These are phyloP conservation scores for Drepanosiphum platanoidis DNA, from an alignment of 2,888 invertebrate genomes.

Conservation along the genomic window DNA sequence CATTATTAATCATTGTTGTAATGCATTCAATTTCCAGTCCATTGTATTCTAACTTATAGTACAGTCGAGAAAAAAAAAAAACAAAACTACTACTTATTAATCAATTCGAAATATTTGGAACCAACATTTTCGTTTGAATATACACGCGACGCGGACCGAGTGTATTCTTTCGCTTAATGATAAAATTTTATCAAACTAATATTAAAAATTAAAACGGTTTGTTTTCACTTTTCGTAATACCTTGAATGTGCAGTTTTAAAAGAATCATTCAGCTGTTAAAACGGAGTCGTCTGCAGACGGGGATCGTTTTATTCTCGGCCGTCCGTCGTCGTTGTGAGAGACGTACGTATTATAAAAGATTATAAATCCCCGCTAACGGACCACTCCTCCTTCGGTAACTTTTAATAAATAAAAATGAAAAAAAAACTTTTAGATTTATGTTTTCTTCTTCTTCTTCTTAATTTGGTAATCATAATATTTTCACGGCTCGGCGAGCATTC, in stretches of 20 bases:
- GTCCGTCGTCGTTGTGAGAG: not conserved
- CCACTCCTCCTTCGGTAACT: conserved; percentile 3
- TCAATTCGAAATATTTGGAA: conserved; percentile 30
- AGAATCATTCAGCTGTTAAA: conserved; percentile 34
- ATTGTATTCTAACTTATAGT: conserved; percentile 18
- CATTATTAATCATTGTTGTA: conserved; percentile 51
- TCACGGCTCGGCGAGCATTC: not conserved
- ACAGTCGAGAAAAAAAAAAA: conserved; percentile 12
- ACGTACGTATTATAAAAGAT: conserved; percentile 1
- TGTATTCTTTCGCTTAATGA: conserved; percentile 5
- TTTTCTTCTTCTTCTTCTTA: conserved; percentile 25
- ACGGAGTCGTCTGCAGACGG: conserved; percentile 3
- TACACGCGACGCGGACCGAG: not conserved
- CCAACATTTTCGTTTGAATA: conserved; percentile 6
- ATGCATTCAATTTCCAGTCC: conserved; percentile 37
- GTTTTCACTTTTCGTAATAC: conserved; percentile 18
- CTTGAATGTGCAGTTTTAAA: conserved; percentile 21
- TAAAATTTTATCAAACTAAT: conserved; percentile 17
- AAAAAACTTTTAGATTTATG: not conserved
- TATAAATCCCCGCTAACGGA: conserved; percentile 5
- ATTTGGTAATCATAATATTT: conserved; percentile 30
- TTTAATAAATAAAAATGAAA: not conserved
- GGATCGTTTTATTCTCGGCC: conserved; percentile 8
- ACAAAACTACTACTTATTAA: conserved; percentile 40
- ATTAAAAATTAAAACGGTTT: conserved; percentile 4